Base-by-base conservation (phyloP, 2,113 vertebrate species). In the Formicarius rufipectus region DNA sequence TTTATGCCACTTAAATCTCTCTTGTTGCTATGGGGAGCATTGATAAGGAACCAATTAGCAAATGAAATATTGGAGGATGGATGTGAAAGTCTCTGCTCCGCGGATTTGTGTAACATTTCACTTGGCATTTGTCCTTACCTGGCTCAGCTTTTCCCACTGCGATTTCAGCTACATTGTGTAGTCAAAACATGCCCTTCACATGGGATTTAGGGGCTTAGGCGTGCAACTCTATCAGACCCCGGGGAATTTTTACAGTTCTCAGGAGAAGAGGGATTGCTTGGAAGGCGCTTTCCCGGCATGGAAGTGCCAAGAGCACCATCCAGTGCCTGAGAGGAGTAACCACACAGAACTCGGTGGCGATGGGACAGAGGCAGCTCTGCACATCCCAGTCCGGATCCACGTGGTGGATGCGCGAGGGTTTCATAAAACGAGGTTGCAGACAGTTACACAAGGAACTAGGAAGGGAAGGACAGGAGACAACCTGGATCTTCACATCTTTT, bases 231-330 rank as follows among this genome's bases (percentile, higher is more conserved):
- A 63, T 62, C 63, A 67, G 76, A 75, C 63, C 82, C 59, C 9
- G 23, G 93, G 82, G 90, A 74, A 80, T 78, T 91, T 73, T 47
- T 23, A 50, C 67, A 44, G 14, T 59, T 90, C 72, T 83, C 47
- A 1, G 11, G 67, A 59, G 68, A 40, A 89, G 84, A 14, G 71
- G 35, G 55, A 83, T 72, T 45, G 50, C 40, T 68, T 68, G 60
- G 21, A 5, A 68, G 68, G 56, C 1, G 60, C 33, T 77, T 74
- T 74, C 59, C 47, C 56, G 37, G 35, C 47, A 22, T 90, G 47
- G 2, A 47, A 93, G 77, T 72, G 88, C 93, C 25, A 68, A 94
- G 90, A 94, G 95, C 96, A 89, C 96, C 96, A 95, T 92, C 96
- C 92, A 93, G 95, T 86, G 96, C 89, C 92, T 84, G 55, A 49